Conservation (phyloP, 2,888 invertebrate genomes). For the Agonopterix arenella region DNA sequence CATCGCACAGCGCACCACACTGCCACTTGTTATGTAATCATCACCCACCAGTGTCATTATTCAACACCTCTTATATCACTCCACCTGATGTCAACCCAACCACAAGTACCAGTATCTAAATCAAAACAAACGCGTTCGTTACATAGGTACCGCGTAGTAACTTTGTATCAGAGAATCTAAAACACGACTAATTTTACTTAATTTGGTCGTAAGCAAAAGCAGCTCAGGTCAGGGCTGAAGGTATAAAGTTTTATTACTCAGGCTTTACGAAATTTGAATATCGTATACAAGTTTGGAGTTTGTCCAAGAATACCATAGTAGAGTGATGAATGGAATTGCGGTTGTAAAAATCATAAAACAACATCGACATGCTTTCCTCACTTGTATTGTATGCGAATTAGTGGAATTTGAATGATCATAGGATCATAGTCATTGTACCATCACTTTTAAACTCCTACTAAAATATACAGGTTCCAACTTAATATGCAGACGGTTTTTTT, state of each 20-base stretch:
- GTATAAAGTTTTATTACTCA: constrained; percentile 5
- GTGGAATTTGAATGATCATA: too few species aligned
- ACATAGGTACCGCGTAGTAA: not conserved
- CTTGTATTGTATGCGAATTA: too few species aligned
- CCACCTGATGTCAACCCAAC: constrained; percentile 19
- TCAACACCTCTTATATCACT: constrained; percentile 40
- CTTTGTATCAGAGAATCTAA: constrained; percentile 2
- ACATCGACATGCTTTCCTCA: too few species aligned
- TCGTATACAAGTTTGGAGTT: constrained; percentile 1
- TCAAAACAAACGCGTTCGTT: constrained; percentile 7
- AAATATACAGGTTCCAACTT: too few species aligned
- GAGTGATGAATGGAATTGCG: too few species aligned
- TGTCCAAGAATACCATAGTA: not conserved
- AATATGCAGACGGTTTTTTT: too few species aligned
- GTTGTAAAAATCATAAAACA: too few species aligned
- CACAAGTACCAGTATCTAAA: constrained; percentile 5
- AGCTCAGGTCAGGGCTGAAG: constrained; percentile 5
- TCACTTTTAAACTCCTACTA: too few species aligned
- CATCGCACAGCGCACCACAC: constrained; percentile 17
- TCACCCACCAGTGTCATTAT: constrained; percentile 43
- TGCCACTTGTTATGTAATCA: constrained; percentile 49
- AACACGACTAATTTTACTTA: constrained; percentile 2
- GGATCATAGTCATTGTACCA: too few species aligned
- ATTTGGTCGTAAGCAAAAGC: not conserved
- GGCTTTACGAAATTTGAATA: constrained; percentile 9